These are phyloP conservation scores for Drosophila saltans DNA, from an alignment of 1,140 invertebrate species.

Conservation along the genomic window DNA sequence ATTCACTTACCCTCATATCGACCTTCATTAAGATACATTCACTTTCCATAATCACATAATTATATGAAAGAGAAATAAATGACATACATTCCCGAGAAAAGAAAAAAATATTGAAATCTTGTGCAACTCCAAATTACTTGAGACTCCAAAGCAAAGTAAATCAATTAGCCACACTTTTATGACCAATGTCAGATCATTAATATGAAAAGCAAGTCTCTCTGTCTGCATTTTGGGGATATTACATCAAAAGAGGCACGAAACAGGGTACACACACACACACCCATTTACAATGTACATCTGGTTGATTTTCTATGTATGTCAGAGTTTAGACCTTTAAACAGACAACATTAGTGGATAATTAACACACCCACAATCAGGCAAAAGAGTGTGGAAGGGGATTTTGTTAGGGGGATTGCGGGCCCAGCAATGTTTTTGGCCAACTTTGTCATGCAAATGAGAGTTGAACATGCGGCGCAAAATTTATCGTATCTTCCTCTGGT, in stretches of 20 bases:
- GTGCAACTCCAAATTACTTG: constrained; percentile 7
- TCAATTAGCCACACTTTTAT: constrained; percentile 11
- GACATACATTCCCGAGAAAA: neutral
- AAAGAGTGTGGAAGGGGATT: neutral
- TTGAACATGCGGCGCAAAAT: constrained; percentile 55
- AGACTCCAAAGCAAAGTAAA: neutral
- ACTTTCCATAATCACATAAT: constrained; percentile 1
- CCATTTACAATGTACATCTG: neutral
- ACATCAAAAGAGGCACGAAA: neutral
- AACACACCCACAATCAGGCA: constrained; percentile 64
- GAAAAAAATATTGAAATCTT: neutral
- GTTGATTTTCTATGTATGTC: constrained; percentile 44
- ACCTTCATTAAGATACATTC: constrained; percentile 14
- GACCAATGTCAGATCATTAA: constrained; percentile 11
- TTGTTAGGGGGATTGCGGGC: constrained; percentile 3
- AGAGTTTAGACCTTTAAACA: constrained; percentile 59
- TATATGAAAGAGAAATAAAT: too few relatives aligned
- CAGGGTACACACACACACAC: too few relatives aligned
- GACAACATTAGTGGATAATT: constrained; percentile 78
- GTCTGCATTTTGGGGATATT: neutral
- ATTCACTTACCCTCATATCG: neutral
- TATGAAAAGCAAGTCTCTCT: too few relatives aligned
- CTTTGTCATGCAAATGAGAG: constrained; percentile 77
- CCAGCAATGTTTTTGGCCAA: constrained; percentile 63
- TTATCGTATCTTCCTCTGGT: constrained; percentile 49